Percentiles rank a stretch among this genome's conserved stretches.
phyloP scores from a whole-genome alignment of 2,797 vertebrate genomes.

The Coluber constrictor region DNA sequence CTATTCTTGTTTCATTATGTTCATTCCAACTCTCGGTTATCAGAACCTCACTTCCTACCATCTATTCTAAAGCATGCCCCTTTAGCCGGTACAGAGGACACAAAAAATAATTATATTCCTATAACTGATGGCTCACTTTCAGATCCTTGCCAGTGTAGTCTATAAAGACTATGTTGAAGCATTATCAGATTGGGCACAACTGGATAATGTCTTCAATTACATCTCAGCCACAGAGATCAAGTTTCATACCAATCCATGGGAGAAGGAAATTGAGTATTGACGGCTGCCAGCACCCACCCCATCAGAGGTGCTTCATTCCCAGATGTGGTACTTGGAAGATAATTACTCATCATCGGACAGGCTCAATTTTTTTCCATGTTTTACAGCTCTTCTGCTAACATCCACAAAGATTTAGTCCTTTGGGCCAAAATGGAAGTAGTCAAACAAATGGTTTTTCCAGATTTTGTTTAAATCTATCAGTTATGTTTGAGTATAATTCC shows the following conservation, averaged over 20 bases:
- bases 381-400: not conserved
- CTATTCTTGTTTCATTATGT: not conserved
- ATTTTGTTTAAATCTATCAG: not conserved
- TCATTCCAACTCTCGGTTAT: not conserved
- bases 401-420: not conserved
- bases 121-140: not conserved
- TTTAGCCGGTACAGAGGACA: not conserved
- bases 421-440: not conserved
- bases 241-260: not conserved
- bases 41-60: not conserved
- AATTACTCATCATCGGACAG: not conserved
- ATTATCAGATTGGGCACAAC: not conserved
- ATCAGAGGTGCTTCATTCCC: not conserved
- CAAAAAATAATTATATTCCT: not conserved
- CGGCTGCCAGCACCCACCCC: not conserved
- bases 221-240: not conserved
- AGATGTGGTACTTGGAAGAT: not conserved
- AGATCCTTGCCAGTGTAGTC: not conserved
- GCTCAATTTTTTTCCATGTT: not conserved
- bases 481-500: not conserved
- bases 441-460: not conserved
- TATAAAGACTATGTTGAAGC: not conserved
- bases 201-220: not conserved
- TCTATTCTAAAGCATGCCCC: not conserved
- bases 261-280: not conserved